Conservation (phyloP, 2,888 invertebrate species). For the Argynnis bischoffii region DNA sequence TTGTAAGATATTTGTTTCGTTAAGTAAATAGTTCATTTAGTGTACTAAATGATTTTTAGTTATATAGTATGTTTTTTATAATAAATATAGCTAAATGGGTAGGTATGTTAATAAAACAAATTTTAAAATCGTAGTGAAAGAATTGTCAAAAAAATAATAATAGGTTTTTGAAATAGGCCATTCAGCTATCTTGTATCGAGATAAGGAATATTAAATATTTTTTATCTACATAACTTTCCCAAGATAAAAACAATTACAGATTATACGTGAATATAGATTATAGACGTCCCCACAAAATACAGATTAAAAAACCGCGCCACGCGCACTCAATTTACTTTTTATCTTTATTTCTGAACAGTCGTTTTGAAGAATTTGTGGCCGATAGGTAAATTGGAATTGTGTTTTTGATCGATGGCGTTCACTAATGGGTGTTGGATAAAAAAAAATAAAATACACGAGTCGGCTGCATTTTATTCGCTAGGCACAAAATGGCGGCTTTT, state of each 20-base stretch:
- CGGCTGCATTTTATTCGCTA: conserved; percentile 61
- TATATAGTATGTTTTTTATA: too few species aligned
- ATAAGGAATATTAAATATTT: conserved; percentile 8
- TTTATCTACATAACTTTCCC: conserved; percentile 1
- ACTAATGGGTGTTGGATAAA: conserved; percentile 45
- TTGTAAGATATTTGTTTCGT: too few species aligned
- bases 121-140: neutral
- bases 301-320: conserved; percentile 41
- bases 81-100: too few species aligned
- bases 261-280: conserved; percentile 23
- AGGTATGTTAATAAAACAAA: too few species aligned
- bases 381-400: conserved; percentile 78
- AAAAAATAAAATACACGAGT: conserved; percentile 41
- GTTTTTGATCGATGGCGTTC: conserved; percentile 68
- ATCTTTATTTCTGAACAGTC: conserved; percentile 58
- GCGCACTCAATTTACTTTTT: conserved; percentile 58
- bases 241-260: conserved; percentile 15
- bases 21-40: too few species aligned
- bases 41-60: too few species aligned
- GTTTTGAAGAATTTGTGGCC: conserved; percentile 77
- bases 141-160: neutral
- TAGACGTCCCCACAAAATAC: conserved; percentile 34
- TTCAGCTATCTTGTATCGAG: neutral
- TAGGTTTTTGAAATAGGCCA: neutral
- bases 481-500: conserved; percentile 42